phyloP scores from a whole-genome alignment of 2,113 vertebrate species.

The Ailurus styani region DNA sequence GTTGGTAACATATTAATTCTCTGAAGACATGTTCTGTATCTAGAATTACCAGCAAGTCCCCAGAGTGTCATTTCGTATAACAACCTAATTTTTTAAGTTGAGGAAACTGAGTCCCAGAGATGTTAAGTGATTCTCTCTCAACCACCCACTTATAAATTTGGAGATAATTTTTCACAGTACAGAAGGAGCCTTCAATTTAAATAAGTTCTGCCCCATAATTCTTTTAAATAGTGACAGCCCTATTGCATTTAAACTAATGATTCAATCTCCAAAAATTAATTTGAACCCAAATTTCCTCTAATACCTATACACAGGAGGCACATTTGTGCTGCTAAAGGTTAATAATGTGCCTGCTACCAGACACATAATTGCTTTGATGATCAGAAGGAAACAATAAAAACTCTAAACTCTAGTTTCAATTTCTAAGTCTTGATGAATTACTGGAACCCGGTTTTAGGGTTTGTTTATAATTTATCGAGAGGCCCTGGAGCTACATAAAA shows the following conservation, averaged over 20 bases:
- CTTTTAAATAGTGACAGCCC: conserved; percentile 18
- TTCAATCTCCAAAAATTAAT: conserved; percentile 21
- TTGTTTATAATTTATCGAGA: not conserved
- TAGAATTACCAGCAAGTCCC: not conserved
- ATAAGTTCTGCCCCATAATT: not conserved
- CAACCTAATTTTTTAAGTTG: not conserved
- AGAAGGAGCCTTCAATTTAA: not conserved
- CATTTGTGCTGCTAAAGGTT: not conserved
- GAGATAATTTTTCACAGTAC: not conserved
- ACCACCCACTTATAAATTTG: not conserved
- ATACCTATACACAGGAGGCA: not conserved
- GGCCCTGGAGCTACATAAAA: not conserved
- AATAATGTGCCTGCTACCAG: not conserved
- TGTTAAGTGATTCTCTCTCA: not conserved
- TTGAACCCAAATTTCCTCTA: conserved; percentile 39
- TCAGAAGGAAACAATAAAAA: conserved; percentile 13
- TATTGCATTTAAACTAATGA: conserved; percentile 51
- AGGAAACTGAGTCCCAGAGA: not conserved
- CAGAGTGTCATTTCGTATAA: not conserved
- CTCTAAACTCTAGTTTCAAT: not conserved
- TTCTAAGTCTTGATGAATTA: conserved; percentile 11
- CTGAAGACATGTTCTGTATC: not conserved
- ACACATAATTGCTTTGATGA: conserved; percentile 4
- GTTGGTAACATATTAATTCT: not conserved
- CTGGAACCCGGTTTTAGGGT: not conserved